Conservation (phyloP, 2,113 vertebrate species). For the Plecotus auritus region DNA sequence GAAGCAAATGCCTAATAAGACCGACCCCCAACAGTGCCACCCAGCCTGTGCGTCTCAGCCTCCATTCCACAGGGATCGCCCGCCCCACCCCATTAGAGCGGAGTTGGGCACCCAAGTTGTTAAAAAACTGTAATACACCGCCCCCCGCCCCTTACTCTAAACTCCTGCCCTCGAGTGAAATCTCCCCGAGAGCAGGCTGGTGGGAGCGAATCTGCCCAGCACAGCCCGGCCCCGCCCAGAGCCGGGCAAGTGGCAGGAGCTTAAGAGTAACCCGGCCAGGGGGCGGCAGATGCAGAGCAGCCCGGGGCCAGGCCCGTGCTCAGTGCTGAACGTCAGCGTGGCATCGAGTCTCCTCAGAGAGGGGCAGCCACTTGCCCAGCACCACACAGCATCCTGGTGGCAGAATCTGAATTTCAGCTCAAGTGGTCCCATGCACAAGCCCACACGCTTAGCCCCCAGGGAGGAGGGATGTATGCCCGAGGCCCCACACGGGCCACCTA, state of each 20-base stretch:
- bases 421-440: accelerated
- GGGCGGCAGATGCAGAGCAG: accelerated
- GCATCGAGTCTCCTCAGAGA: accelerated
- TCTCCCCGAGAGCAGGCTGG: accelerated
- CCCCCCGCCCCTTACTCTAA: not conserved
- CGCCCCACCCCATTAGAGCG: too few relatives aligned
- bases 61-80: not conserved
- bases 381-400: not conserved
- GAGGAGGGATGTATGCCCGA: not conserved
- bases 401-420: not conserved
- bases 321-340: accelerated
- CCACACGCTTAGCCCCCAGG: too few relatives aligned
- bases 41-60: accelerated
- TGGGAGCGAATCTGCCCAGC: accelerated
- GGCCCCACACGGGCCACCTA: not conserved
- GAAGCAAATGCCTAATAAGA: not conserved
- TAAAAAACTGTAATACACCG: not conserved
- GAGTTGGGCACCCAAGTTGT: too few relatives aligned
- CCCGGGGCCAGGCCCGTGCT: accelerated
- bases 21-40: accelerated
- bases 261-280: accelerated
- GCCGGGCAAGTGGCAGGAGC: accelerated
- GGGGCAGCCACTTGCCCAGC: not conserved
- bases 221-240: not conserved
- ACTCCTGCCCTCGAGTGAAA: accelerated